phyloP scores from a whole-genome alignment of 2,113 vertebrate genomes.

The Solea senegalensis region DNA sequence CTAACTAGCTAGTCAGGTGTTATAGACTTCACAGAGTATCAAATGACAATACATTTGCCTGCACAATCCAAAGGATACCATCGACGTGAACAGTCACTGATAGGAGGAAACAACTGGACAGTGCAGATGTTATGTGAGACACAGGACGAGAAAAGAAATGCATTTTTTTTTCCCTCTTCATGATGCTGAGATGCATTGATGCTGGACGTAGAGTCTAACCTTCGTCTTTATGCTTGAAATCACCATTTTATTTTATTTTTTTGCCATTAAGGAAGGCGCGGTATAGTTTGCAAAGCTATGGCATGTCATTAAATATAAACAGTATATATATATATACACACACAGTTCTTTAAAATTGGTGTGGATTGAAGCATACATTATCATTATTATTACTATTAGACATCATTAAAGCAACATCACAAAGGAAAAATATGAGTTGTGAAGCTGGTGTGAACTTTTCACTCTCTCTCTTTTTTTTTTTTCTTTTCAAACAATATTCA shows the following conservation, averaged over 20 bases:
- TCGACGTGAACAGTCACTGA: slow-evolving; percentile 49
- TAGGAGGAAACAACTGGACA: slow-evolving; percentile 50
- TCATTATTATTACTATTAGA: slow-evolving; percentile 19
- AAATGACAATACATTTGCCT: slow-evolving; percentile 51
- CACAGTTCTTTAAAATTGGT: slow-evolving; percentile 37
- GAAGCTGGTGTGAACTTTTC: slow-evolving; percentile 26
- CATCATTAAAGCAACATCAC: slow-evolving; percentile 34
- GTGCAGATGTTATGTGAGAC: slow-evolving; percentile 36
- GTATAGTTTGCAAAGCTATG: slow-evolving; percentile 47
- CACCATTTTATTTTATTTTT: background rate
- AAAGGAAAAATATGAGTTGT: slow-evolving; percentile 21
- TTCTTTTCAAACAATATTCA: background rate
- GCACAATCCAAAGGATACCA: slow-evolving; percentile 61
- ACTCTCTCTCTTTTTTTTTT: background rate
- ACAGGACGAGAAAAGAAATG: slow-evolving; percentile 21
- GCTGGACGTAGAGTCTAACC: slow-evolving; percentile 16
- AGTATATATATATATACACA: slow-evolving; percentile 15
- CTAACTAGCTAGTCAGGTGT: slow-evolving; percentile 55
- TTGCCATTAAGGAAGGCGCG: slow-evolving; percentile 34
- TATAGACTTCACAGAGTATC: slow-evolving; percentile 61
- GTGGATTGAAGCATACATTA: slow-evolving; percentile 34
- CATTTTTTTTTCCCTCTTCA: slow-evolving; percentile 9
- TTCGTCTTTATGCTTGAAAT: slow-evolving; percentile 7
- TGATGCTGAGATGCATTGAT: slow-evolving; percentile 14
- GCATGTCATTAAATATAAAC: slow-evolving; percentile 43